Evolutionary conservation across 2,888 invertebrate genomes (phyloP).

Genomic region (Pammene fasciana): DNA sequence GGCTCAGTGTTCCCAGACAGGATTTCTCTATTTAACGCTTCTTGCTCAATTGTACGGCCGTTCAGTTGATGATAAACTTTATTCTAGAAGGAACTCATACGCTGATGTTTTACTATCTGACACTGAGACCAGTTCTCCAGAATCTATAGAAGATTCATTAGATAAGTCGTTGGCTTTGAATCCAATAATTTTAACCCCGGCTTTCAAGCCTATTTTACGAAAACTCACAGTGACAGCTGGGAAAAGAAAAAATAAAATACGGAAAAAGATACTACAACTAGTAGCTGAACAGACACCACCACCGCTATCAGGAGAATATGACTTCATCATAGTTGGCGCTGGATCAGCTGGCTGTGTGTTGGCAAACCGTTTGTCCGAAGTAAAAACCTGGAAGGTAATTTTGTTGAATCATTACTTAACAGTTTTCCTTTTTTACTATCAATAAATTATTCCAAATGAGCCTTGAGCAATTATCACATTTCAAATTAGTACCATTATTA

Average conservation of each 20-base stretch:
- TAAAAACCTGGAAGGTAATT: slow-evolving; percentile 83
- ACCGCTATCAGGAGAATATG: slow-evolving; percentile 69
- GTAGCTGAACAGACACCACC: slow-evolving; percentile 31
- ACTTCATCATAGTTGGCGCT: slow-evolving; percentile 86
- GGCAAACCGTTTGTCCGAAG: slow-evolving; percentile 85
- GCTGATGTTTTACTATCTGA: slow-evolving; percentile 36
- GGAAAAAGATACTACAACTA: slow-evolving; percentile 54
- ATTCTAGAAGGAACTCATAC: slow-evolving; percentile 48
- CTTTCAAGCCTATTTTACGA: slow-evolving; percentile 45
- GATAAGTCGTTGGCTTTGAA: slow-evolving; percentile 42
- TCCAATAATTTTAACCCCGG: slow-evolving; percentile 38
- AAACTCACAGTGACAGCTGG: slow-evolving; percentile 47
- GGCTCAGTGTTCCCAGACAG: slow-evolving; percentile 84
- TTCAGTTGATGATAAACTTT: slow-evolving; percentile 67
- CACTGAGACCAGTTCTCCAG: slow-evolving; percentile 40
- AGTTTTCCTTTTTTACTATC: too few relatives aligned
- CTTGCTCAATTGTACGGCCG: slow-evolving; percentile 82
- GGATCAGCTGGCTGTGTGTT: slow-evolving; percentile 88
- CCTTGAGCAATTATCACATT: too few relatives aligned
- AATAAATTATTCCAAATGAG: too few relatives aligned
- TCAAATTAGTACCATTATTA: too few relatives aligned
- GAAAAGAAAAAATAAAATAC: slow-evolving; percentile 49
- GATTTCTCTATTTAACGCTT: slow-evolving; percentile 84
- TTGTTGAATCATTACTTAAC: not conserved
- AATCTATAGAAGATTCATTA: slow-evolving; percentile 40